phyloP scores from a whole-genome alignment of 2,113 vertebrate genomes.

The Erythrocercus mccallii region DNA sequence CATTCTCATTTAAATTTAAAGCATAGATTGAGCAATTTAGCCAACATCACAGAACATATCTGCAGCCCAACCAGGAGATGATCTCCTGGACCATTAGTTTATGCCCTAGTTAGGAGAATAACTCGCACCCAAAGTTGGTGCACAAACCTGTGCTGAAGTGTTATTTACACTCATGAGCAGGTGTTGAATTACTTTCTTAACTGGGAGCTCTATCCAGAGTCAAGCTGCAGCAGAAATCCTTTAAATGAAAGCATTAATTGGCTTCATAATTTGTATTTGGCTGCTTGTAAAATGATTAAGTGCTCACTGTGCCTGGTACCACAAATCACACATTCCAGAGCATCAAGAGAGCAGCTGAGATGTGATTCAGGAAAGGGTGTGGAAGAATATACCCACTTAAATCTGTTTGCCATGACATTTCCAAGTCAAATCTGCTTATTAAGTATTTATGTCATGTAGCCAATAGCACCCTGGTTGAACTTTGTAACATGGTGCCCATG shows the following conservation, averaged over 20 bases:
- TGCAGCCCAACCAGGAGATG: not conserved
- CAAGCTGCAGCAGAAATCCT: conserved; percentile 11
- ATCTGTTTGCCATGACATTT: not conserved
- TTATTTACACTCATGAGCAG: not conserved
- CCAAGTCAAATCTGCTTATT: conserved; percentile 18
- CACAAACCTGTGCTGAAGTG: not conserved
- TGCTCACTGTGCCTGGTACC: conserved; percentile 18
- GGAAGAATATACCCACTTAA: not conserved
- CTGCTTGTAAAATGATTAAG: conserved; percentile 14
- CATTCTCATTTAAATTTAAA: not conserved
- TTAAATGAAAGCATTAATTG: conserved; percentile 27
- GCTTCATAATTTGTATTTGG: conserved; percentile 12
- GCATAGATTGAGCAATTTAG: not conserved
- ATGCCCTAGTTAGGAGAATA: not conserved
- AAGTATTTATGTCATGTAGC: not conserved
- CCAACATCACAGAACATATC: not conserved
- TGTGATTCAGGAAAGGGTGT: not conserved
- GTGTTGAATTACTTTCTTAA: not conserved
- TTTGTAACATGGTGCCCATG: not conserved
- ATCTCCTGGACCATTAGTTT: not conserved
- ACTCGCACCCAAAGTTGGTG: not conserved
- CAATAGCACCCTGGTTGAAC: not conserved
- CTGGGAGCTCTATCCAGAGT: not conserved
- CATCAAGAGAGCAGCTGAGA: not conserved
- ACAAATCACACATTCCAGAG: not conserved